Conservation (phyloP, 2,888 invertebrate genomes). For the Dromius quadrimaculatus region DNA sequence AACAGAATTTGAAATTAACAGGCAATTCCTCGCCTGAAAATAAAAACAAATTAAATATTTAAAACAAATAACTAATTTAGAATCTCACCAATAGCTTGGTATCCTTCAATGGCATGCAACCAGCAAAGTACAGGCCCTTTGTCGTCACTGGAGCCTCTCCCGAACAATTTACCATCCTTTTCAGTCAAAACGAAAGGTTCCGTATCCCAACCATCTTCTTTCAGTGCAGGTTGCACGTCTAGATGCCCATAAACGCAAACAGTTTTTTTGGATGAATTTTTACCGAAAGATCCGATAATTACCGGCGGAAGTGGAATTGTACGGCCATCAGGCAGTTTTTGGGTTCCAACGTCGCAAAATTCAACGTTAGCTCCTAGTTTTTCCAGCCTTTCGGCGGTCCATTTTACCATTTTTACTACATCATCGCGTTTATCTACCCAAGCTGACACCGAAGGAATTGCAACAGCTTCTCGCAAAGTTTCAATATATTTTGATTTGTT, state of each 20-base stretch:
- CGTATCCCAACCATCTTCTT: slow-evolving; percentile 93
- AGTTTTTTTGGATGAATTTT: slow-evolving; percentile 89
- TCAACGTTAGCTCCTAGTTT: slow-evolving; percentile 79
- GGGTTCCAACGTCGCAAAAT: slow-evolving; percentile 81
- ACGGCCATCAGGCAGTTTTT: slow-evolving; percentile 78
- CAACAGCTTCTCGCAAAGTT: slow-evolving; percentile 86
- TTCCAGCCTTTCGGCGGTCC: slow-evolving; percentile 78
- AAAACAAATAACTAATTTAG: no score
- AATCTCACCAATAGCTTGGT: slow-evolving; percentile 72
- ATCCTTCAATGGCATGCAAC: slow-evolving; percentile 94
- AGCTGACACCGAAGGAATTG: slow-evolving; percentile 95
- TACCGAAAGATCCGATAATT: slow-evolving; percentile 83
- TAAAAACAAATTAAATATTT: slow-evolving; percentile 48
- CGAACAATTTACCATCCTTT: slow-evolving; percentile 88
- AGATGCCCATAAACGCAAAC: slow-evolving; percentile 96
- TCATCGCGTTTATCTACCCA: slow-evolving; percentile 86
- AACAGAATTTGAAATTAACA: slow-evolving; percentile 87
- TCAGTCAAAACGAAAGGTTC: slow-evolving; percentile 94
- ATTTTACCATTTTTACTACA: slow-evolving; percentile 87
- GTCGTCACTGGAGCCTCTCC: slow-evolving; percentile 91
- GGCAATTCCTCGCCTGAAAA: slow-evolving; percentile 70
- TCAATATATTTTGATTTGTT: slow-evolving; percentile 82
- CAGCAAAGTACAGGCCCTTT: slow-evolving; percentile 96
- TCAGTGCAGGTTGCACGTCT: slow-evolving; percentile 94
- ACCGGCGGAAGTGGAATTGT: slow-evolving; percentile 87